Base-by-base conservation (phyloP, 2,797 vertebrate genomes). In the Micrastur ruficollis region DNA sequence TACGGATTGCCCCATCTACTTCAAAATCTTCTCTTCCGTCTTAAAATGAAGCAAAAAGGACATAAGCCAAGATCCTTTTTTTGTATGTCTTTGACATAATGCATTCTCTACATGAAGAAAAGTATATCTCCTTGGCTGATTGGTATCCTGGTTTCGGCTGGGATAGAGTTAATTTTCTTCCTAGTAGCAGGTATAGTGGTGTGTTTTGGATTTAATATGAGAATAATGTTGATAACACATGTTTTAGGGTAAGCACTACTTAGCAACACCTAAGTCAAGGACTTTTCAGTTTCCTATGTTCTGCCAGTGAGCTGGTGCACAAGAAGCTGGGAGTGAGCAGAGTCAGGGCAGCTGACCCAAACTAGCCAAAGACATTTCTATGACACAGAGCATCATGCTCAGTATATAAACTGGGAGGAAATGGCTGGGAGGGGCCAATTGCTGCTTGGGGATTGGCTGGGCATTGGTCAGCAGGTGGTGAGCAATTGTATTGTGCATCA, bases 381-480 rank as follows among this genome's bases (percentile, higher is more conserved):
- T 3, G 36, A 36, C 36, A 36, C 36, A 5, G n/a, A 20, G 47
- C 22, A 18, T 13, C 29, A 80, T 15, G 14, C 6, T n/a, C n/a
- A 53, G 26, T 18, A 19, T 14, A 58, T 16, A 36, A 12, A 34
- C 9, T 36, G 34, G 26, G 34, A 15, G 22, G 12, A 52, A 4
- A 2, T 56, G 42, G 6, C 31, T 22, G 15, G 22, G n/a, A 27
- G 34, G 9, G 6, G 12, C 7, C 4, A 7, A 4, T 11, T 16
- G 14, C 26, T 81, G 42, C 65, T 50, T 19, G 22, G 74, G 40
- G 13, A 21, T 19, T 27, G 40, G 42, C 11, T 65, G 44, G 40
- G 40, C 38, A 44, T 40, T 0, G 0, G 5, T 25, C 74, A 21
- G 17, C 4, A 16, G 5, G 23, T 27, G 26, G 19, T 22, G n/a